Percentiles rank a stretch among this genome's conserved stretches.
Conservation (phyloP, 2,888 invertebrate species). For the Catocala sponsa region DNA sequence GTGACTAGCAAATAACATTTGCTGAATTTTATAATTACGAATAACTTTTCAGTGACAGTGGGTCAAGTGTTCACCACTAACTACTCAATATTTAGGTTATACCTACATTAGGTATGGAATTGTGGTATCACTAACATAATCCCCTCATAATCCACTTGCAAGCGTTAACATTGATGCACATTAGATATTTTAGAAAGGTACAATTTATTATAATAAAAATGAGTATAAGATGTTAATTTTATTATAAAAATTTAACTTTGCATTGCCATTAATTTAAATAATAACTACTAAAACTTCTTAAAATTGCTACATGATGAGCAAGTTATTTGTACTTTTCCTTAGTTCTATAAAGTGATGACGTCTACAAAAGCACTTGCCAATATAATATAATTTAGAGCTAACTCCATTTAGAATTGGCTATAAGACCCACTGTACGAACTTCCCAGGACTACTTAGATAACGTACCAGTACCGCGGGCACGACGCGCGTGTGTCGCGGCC, state of each 20-base stretch:
- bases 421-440: conserved; percentile 71
- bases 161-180: conserved; percentile 67
- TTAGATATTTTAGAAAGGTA: conserved; percentile 66
- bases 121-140: conserved; percentile 65
- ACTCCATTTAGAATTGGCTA: conserved; percentile 68
- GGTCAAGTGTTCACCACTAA: conserved; percentile 71
- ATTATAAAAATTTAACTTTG: conserved; percentile 63
- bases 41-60: conserved; percentile 80
- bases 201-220: conserved; percentile 72
- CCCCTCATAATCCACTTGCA: conserved; percentile 61
- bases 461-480: conserved; percentile 45
- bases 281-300: conserved; percentile 73
- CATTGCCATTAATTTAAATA: conserved; percentile 64
- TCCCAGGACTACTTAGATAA: conserved; percentile 53
- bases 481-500: background rate
- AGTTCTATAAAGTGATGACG: conserved; percentile 63
- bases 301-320: conserved; percentile 81
- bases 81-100: conserved; percentile 72
- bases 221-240: conserved; percentile 75
- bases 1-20: conserved; percentile 87
- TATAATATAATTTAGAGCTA: conserved; percentile 65
- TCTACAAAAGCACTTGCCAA: conserved; percentile 65
- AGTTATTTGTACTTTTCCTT: conserved; percentile 84
- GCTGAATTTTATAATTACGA: conserved; percentile 72
- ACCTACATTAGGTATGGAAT: conserved; percentile 77